Evolutionary conservation across 2,797 vertebrate species (phyloP).

Genomic region (Nannoperca obscura): DNA sequence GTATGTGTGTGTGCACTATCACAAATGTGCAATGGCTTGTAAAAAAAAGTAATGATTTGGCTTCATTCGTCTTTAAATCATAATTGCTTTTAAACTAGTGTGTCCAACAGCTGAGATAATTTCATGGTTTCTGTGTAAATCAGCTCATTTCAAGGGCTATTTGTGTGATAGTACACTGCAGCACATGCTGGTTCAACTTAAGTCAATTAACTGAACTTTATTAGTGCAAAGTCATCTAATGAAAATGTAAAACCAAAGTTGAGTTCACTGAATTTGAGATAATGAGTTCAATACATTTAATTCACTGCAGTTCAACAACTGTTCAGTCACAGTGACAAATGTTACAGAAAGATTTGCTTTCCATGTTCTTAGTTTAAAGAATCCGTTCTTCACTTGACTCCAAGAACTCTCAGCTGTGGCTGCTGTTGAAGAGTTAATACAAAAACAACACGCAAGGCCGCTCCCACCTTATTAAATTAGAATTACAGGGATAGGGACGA

Average conservation of each 20-base stretch:
- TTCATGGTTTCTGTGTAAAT: slow-evolving; percentile 23
- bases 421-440: neutral
- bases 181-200: neutral
- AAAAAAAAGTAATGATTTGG: neutral
- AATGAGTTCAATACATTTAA: neutral
- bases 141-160: slow-evolving; percentile 2
- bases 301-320: neutral
- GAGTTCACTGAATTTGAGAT: neutral
- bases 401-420: neutral
- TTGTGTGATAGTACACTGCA: neutral
- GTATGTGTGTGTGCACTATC: neutral
- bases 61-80: neutral
- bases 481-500: neutral
- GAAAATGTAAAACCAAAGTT: neutral
- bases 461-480: neutral
- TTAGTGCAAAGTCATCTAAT: neutral
- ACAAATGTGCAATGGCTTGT: neutral
- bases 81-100: slow-evolving; percentile 1
- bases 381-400: neutral
- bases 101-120: slow-evolving; percentile 20
- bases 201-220: neutral
- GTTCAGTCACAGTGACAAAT: neutral
- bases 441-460: neutral
- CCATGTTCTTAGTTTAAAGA: neutral
- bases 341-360: neutral